Base-by-base conservation (phyloP, 2,113 vertebrate species). In the Bubalus kerabau region DNA sequence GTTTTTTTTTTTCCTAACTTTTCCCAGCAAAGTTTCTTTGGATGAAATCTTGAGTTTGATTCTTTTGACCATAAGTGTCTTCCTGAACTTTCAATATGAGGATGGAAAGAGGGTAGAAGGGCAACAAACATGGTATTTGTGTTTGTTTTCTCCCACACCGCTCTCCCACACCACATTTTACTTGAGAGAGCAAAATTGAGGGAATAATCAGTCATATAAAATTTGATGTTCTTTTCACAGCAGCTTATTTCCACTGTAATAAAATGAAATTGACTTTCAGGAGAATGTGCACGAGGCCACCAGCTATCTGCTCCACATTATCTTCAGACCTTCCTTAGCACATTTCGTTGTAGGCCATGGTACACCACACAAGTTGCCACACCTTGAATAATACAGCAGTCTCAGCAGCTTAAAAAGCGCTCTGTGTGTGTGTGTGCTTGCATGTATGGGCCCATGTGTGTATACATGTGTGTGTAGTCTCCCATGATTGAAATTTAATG, bases 151-250 rank as follows among this genome's bases (percentile, higher is more conserved):
- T 46, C 3, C 5, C 11, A 50, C 11, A 64, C 16, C 12, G 30
- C 36, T 76, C 5, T 56, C 4, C 30, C 14, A 36, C 9, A 64
- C 13, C 7, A n/a, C 36, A 59, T 94, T 97, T 94, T 87, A 95
- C 28, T 40, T 67, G 40, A 81, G n/a, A 84, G 32, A 36, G 8
- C 28, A 81, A 76, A 48, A 80, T 6, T 85, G 57, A 97, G 48
- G 50, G 95, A 90, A 74, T 95, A 93, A 95, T 94, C 90, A 96
- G 15, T 90, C 32, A 57, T 92, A 64, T 84, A 64, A 95, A 95
- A 92, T 81, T 64, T 95, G 36, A 85, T 95, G 71, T 54, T 74
- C 50, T 87, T 95, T 94, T 92, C 40, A 46, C 80, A 94, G 56
- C 28, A 84, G 13, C 40, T 94, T 16, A 87, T 87, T 95, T 92